phyloP scores from a whole-genome alignment of 2,113 vertebrate species.

The Neotragus moschatus region DNA sequence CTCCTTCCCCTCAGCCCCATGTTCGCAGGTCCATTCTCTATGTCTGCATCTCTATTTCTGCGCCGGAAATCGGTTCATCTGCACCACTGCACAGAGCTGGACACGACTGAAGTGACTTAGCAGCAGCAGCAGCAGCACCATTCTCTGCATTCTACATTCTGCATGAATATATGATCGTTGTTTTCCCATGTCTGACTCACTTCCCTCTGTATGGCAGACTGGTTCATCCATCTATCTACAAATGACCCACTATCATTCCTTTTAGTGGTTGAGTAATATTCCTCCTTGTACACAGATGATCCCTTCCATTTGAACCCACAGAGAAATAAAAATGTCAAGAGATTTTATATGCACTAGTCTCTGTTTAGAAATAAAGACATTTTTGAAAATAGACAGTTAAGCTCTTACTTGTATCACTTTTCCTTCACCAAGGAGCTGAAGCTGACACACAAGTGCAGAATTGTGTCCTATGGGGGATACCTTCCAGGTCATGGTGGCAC shows the following conservation, averaged over 20 bases:
- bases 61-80: not conserved
- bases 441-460: slow-evolving; percentile 73
- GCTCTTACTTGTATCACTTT: slow-evolving; percentile 70
- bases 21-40: not conserved
- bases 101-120: no score
- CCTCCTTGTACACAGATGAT: not conserved
- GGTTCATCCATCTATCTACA: not conserved
- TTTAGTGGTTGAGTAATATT: not conserved
- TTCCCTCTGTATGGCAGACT: not conserved
- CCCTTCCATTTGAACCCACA: not conserved
- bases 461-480: not conserved
- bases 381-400: not conserved
- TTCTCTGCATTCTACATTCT: not conserved
- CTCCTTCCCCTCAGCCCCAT: not conserved
- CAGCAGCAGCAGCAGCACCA: no score
- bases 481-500: slow-evolving; percentile 72
- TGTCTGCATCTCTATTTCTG: not conserved
- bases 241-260: not conserved
- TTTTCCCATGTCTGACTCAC: not conserved
- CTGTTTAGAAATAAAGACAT: not conserved
- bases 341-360: not conserved
- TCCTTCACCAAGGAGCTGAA: slow-evolving; percentile 49
- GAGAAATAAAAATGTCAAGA: not conserved
- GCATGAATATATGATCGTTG: not conserved
- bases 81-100: no score